Evolutionary conservation across 1,140 invertebrate genomes (phyloP).

Genomic region (Magallana ariakensis): DNA sequence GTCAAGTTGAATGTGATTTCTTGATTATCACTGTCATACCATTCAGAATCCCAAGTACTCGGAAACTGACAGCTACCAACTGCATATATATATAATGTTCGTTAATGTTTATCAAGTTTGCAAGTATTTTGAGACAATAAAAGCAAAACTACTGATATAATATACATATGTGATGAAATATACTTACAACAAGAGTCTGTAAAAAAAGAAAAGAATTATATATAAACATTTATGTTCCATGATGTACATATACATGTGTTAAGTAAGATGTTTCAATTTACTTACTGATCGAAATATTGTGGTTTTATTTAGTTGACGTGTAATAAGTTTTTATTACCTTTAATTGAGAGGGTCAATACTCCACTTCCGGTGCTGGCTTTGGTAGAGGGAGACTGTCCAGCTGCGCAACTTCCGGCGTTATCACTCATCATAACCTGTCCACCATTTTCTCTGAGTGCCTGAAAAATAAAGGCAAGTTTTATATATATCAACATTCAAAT

Average conservation of each 20-base stretch:
- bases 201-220: constrained; percentile 6
- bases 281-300: too few species aligned
- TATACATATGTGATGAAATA: not conserved
- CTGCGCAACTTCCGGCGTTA: constrained; percentile 10
- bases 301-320: too few species aligned
- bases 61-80: constrained; percentile 51
- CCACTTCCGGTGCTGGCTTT: constrained; percentile 10
- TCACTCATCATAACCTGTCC: constrained; percentile 30
- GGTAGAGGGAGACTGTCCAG: not conserved
- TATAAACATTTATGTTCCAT: too few species aligned
- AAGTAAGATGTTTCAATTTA: too few species aligned
- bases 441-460: not conserved
- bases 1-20: constrained; percentile 43
- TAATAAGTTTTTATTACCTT: not conserved
- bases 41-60: constrained; percentile 46
- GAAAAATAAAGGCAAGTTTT: not conserved
- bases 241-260: too few species aligned
- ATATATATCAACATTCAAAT: too few species aligned
- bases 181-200: constrained; percentile 39
- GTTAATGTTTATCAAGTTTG: not conserved
- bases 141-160: too few species aligned
- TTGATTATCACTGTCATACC: constrained; percentile 52
- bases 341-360: not conserved
- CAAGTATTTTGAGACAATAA: too few species aligned
- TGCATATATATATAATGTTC: constrained; percentile 2